phyloP scores from a whole-genome alignment of 2,888 invertebrate genomes.

The Ophraella communa region DNA sequence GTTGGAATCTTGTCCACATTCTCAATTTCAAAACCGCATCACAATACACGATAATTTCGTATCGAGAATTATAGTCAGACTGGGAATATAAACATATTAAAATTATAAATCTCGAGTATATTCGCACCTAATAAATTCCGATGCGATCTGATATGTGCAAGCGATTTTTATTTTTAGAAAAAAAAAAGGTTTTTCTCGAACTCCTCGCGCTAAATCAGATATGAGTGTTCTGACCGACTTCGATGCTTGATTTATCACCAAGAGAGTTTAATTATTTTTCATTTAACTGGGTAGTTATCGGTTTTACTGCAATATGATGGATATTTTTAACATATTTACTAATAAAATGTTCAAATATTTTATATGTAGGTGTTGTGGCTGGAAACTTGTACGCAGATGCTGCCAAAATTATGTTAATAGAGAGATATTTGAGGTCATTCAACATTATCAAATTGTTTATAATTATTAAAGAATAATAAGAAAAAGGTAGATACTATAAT shows the following conservation, averaged over 20 bases:
- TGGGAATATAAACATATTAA: conserved; percentile 12
- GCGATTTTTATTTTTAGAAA: background rate
- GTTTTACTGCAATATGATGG: background rate
- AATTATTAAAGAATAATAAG: no score
- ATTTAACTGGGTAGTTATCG: no score
- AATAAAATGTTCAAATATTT: no score
- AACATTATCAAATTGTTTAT: no score
- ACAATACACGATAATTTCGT: conserved; percentile 8
- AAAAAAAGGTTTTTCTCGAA: background rate
- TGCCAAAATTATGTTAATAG: no score
- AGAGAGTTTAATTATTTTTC: background rate
- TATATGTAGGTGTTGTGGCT: no score
- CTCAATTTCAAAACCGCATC: conserved; percentile 9
- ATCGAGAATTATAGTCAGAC: conserved; percentile 12
- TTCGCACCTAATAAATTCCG: conserved; percentile 14
- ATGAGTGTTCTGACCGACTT: no score
- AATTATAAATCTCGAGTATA: conserved; percentile 10
- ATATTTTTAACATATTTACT: no score
- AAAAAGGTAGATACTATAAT: no score
- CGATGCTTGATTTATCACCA: background rate
- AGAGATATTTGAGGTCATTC: no score
- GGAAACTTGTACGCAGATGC: no score
- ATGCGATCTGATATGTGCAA: background rate
- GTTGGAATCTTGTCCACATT: conserved; percentile 12
- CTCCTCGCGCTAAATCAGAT: no score